phyloP scores from a whole-genome alignment of 1,140 invertebrate species.

The Bombus soroeensis region DNA sequence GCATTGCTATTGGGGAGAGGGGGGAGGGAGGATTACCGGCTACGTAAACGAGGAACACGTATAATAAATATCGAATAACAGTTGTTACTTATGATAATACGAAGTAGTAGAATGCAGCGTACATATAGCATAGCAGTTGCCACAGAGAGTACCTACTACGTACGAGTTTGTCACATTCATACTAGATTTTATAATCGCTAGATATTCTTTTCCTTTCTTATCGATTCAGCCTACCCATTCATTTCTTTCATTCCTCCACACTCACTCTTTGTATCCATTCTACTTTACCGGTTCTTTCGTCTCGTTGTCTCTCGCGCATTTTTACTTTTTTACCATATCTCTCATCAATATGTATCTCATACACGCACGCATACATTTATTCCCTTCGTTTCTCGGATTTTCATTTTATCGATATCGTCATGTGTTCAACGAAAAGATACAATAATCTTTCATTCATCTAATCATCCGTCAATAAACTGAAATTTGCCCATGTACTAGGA shows the following conservation, averaged over 20 bases:
- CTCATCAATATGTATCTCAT: background rate
- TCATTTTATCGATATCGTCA: constrained; percentile 18
- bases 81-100: constrained; percentile 74
- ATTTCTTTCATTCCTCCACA: background rate
- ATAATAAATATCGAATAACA: constrained; percentile 77
- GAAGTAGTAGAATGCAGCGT: constrained; percentile 74
- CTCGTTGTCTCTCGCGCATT: background rate
- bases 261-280: constrained; percentile 5
- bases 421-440: constrained; percentile 31
- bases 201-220: constrained; percentile 18
- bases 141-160: constrained; percentile 69
- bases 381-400: constrained; percentile 32
- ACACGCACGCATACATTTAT: constrained; percentile 20
- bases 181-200: constrained; percentile 43
- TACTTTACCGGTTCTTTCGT: constrained; percentile 16
- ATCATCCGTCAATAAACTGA: constrained; percentile 27
- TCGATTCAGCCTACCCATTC: constrained; percentile 17
- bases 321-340: background rate
- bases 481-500: constrained; percentile 44
- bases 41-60: constrained; percentile 76
- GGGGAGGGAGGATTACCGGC: constrained; percentile 16
- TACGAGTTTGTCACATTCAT: constrained; percentile 65
- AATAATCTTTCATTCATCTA: constrained; percentile 3
- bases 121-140: constrained; percentile 74
- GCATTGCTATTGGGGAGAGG: constrained; percentile 59